Base-by-base conservation (phyloP, 37 sponge, comb jelly and placozoan genomes). In the Cliona cf. orientalis region DNA sequence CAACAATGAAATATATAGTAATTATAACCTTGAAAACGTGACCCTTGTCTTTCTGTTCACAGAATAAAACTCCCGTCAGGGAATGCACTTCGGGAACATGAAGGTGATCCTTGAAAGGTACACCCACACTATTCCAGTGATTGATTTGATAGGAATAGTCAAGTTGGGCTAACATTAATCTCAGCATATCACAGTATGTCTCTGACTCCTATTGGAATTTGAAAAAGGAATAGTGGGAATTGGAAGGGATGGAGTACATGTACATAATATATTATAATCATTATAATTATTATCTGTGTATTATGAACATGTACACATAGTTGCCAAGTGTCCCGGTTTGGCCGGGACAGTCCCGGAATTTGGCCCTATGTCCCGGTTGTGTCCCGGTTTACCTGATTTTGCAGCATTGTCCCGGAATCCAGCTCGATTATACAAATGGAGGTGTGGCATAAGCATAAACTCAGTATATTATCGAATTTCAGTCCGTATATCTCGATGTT, bases 11-110 rank as follows among this genome's bases (percentile, higher is more conserved):
- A 7, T 26, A 26, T 62, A 62, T 23, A 7, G 7, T 23, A 25
- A 25, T 62, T 62, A 62, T 62, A 80, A n/a, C 69, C 58, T 66
- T 80, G 22, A 80, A 67, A 5, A 80, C 39, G 25, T 80, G 69
- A 3, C 69, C 70, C 34, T 68, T 59, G 69, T 68, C 69, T 67
- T 69, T 59, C 23, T 71, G 23, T 53, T 69, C 71, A 69, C 71
- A 68, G 35, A 80, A 69, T 2, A 68, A 19, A 12, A 32, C 22
- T 34, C 37, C 41, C 14, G 70, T 80, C 6, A 66, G 6, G 36
- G 71, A 35, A 41, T 80, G 70, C 14, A 49, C 53, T 14, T 49
- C 53, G 14, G 53, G 53, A 14, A 49, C 53, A 49, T 19, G 53
- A 19, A 49, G 53, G 53, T 49, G 53, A 19, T 49, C 53, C 53